Percentiles rank a stretch among this genome's conserved stretches.
phyloP scores from a whole-genome alignment of 2,113 vertebrate species.

The Merops nubicus region DNA sequence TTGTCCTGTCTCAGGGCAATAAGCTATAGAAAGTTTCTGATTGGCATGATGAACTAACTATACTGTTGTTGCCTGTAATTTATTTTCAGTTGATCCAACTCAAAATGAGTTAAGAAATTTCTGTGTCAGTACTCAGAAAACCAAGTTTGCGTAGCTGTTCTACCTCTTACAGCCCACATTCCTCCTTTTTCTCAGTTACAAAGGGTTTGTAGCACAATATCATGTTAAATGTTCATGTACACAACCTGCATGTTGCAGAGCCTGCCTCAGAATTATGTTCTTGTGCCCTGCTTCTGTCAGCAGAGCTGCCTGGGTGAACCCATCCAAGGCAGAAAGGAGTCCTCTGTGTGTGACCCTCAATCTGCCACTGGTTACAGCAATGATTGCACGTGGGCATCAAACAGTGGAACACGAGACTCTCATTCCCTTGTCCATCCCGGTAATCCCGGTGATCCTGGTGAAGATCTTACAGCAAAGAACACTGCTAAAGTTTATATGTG shows the following conservation, averaged over 20 bases:
- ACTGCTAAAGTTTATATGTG: background rate
- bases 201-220: background rate
- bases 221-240: background rate
- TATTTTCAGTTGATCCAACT: background rate
- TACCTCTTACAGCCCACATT: background rate
- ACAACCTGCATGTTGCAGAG: background rate
- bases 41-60: background rate
- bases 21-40: background rate
- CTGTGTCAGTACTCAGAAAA: background rate
- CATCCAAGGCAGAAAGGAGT: background rate
- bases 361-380: background rate
- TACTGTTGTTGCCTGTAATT: background rate
- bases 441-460: background rate
- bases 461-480: background rate
- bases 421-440: accelerated
- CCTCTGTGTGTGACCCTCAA: background rate
- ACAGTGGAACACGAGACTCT: background rate
- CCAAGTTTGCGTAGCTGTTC: background rate
- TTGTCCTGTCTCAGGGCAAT: background rate
- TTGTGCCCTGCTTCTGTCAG: background rate
- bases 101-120: background rate
- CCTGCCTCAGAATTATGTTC: background rate
- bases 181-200: background rate
- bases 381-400: background rate
- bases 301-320: background rate